A percentile compares a stretch with the other conserved stretches of the same genome.
Conservation (phyloP, 2,888 invertebrate species). For the Caenorhabditis becei region DNA sequence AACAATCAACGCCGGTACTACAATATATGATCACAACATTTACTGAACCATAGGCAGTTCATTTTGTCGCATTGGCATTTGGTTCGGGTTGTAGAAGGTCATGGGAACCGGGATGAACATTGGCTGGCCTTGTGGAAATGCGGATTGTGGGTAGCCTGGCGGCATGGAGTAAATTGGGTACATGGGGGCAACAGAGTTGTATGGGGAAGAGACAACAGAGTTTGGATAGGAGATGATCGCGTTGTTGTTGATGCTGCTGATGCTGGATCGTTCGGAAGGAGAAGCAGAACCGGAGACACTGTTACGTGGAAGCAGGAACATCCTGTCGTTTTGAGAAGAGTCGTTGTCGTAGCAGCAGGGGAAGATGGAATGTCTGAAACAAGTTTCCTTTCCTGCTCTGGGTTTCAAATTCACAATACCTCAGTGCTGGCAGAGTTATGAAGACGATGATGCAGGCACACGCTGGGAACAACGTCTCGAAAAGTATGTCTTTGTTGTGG, state of each 20-base stretch:
- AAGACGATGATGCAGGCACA: background rate
- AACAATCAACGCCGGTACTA: no score
- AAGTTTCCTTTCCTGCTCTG: background rate
- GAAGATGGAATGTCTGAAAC: conserved; percentile 31
- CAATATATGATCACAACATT: background rate
- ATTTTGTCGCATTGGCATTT: conserved; percentile 7
- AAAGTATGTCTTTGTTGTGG: conserved; percentile 24
- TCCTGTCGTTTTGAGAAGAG: background rate
- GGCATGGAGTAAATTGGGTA: conserved; percentile 26
- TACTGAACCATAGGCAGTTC: conserved; percentile 44
- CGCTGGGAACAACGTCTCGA: conserved; percentile 22
- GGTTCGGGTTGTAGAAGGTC: conserved; percentile 34
- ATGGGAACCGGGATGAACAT: conserved; percentile 37
- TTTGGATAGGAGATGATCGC: conserved; percentile 28
- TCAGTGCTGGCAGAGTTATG: conserved; percentile 26
- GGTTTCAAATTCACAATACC: conserved; percentile 2
- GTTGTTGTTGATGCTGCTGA: conserved; percentile 10
- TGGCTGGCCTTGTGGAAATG: conserved; percentile 27
- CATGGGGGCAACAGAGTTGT: background rate
- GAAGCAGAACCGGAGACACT: conserved; percentile 18
- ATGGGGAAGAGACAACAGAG: conserved; percentile 9
- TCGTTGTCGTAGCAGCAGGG: conserved; percentile 27
- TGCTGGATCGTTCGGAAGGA: conserved; percentile 25
- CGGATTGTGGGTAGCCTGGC: background rate
- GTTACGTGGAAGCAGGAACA: conserved; percentile 33